phyloP scores from a whole-genome alignment of 2,888 invertebrate genomes.

The Temnothorax ravouxi region DNA sequence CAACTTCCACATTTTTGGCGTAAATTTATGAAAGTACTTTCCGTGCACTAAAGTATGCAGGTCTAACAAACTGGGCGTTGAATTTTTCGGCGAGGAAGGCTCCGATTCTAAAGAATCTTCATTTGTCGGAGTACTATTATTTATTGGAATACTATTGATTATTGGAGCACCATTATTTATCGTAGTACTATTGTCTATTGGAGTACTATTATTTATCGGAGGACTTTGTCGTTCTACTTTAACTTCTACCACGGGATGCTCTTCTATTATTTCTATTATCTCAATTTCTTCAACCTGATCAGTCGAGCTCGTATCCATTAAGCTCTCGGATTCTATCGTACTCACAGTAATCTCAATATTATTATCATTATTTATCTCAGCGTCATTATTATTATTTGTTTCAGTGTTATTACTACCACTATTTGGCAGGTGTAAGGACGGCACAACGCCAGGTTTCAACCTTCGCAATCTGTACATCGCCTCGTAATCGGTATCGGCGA shows the following conservation, averaged over 20 bases:
- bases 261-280: constrained; percentile 15
- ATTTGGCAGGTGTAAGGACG: constrained; percentile 41
- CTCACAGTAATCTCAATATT: neutral
- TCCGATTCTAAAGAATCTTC: neutral
- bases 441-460: constrained; percentile 42
- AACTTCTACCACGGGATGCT: neutral
- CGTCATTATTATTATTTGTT: neutral
- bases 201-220: neutral
- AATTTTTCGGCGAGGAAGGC: neutral
- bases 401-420: neutral
- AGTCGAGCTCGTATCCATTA: neutral
- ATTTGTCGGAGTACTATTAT: neutral
- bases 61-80: neutral
- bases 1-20: constrained; percentile 52
- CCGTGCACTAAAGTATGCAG: neutral
- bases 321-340: no score
- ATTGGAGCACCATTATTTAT: neutral
- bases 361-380: neutral
- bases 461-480: constrained; percentile 38
- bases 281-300: constrained; percentile 13
- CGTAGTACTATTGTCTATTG: neutral
- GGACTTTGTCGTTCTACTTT: neutral
- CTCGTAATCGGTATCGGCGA: constrained; percentile 41
- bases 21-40: constrained; percentile 33
- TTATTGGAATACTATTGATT: neutral